These are phyloP conservation scores for Gallinago undulata DNA, from an alignment of 2,113 vertebrate genomes.

Conservation along the genomic window DNA sequence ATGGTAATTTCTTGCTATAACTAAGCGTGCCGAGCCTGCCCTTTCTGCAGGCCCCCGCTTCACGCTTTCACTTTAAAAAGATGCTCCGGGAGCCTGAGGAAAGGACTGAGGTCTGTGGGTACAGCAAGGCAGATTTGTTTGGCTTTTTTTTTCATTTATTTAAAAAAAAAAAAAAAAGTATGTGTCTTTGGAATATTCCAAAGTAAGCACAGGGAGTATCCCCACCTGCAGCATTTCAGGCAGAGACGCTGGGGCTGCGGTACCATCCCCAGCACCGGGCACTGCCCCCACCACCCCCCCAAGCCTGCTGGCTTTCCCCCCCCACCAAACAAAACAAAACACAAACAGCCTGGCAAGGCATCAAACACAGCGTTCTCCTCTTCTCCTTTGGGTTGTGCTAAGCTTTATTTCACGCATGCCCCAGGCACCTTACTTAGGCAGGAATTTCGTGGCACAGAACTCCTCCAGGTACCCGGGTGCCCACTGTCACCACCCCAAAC, in stretches of 20 bases:
- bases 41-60: neutral
- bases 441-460: neutral
- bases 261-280: neutral
- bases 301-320: neutral
- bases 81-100: neutral
- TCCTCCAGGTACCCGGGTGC: neutral
- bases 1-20: neutral
- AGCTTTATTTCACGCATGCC: neutral
- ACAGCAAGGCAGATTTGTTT: neutral
- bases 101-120: neutral
- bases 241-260: accelerated
- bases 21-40: neutral
- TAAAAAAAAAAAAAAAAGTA: neutral
- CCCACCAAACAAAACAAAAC: too few relatives aligned
- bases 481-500: neutral
- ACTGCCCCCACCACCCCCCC: neutral
- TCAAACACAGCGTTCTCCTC: neutral
- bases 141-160: neutral
- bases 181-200: neutral
- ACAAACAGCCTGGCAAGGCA: neutral
- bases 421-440: neutral
- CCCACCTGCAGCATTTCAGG: neutral
- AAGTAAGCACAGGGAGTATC: neutral
- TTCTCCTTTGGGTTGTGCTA: neutral
- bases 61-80: neutral